Base-by-base conservation (phyloP, 2,888 invertebrate species). In the Agriotes lineatus region DNA sequence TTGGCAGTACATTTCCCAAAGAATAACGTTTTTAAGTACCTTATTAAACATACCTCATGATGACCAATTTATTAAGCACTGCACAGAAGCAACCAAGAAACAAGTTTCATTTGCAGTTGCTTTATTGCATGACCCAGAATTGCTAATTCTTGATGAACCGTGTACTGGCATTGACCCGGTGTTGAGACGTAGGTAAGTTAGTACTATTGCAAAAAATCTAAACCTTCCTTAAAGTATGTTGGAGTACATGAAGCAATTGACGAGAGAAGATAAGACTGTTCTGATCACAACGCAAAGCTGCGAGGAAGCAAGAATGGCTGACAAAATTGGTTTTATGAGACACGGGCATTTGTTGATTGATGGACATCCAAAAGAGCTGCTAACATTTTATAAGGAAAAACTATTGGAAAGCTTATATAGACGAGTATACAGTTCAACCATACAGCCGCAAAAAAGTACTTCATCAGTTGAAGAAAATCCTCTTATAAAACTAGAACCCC, bases 161-260 rank as follows among this genome's bases (percentile, higher is more conserved):
- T 96, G 96, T 0, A 96, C 96, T 12, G 96, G 96, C 0, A 87
- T 96, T 63, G 96, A 96, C 85, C 96, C 96, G 0, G 88, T 96
- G 72, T 84, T 96, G 60, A 88, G 94, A 82, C 92, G 93, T 82
- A 90, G 90, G 94, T 92, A 82, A 84, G 44, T 48, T 9, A 12
- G 4, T 48, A 1, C 14, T n/a, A 22, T 2, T 9, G 19, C 9
- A 16, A 22, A 6, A 22, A 22, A n/a, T 22, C 16, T 10, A n/a
- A 42, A 12, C 0, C 60, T 64, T 61, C 58, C 30, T 14, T 56
- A n/a, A 30, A 71, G 71, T 20, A 72, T 74, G 50, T 72, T 69
- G 72, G 69, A 72, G 1, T 60, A 72, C 20, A 64, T 74, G 58
- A 54, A 52, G 19, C 30, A 44, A 20, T 52, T 74, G 30, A 65